phyloP scores from a whole-genome alignment of 2,113 vertebrate genomes.

The Mus pahari region DNA sequence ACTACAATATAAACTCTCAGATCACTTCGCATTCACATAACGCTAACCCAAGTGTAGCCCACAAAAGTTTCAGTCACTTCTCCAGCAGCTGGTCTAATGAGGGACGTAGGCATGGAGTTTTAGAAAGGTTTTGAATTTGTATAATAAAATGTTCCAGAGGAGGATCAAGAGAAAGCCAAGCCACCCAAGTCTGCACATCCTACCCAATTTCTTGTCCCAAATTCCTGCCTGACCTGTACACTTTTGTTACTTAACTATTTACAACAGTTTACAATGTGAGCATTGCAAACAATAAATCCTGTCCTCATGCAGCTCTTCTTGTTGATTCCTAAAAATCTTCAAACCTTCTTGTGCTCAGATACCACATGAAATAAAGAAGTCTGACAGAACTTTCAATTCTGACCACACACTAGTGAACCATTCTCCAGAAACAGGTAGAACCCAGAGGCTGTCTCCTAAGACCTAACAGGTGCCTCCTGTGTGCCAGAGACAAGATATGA shows the following conservation, averaged over 20 bases:
- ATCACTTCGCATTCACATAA: not conserved
- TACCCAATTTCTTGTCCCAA: not conserved
- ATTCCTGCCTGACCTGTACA: not conserved
- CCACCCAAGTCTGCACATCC: not conserved
- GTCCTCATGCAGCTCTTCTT: not conserved
- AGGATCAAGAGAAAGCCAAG: not conserved
- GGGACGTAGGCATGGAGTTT: not conserved
- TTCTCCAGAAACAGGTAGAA: not conserved
- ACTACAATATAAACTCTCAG: not conserved
- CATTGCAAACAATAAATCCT: not conserved
- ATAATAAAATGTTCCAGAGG: not conserved
- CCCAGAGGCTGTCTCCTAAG: not conserved
- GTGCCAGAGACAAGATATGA: not conserved
- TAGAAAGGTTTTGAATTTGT: not conserved
- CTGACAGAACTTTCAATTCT: not conserved
- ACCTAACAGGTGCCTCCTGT: not conserved
- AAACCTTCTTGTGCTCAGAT: not conserved
- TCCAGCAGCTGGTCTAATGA: not conserved
- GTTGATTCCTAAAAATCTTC: not conserved
- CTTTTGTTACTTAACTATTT: not conserved
- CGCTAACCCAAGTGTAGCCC: not conserved
- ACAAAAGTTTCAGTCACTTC: not conserved
- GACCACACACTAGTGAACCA: not conserved
- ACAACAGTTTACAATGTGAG: not conserved
- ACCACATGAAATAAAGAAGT: not conserved